Conservation (phyloP, 2,113 vertebrate genomes). For the Neolamprologus ventralis region DNA sequence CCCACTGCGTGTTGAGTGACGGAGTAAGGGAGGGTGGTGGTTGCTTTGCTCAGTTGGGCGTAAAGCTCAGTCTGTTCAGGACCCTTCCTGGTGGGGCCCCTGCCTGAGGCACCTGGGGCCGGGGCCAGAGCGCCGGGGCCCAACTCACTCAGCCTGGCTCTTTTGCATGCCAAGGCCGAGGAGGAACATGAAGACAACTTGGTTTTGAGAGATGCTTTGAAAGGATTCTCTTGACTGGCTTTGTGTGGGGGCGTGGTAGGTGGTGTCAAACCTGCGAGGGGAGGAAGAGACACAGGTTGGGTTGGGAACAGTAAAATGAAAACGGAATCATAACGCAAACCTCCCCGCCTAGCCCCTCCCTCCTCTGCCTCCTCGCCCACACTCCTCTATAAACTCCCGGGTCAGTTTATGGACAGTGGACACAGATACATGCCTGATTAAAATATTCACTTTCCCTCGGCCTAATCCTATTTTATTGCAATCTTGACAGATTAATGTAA, state of each 20-base stretch:
- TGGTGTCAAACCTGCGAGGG: slow-evolving; percentile 91
- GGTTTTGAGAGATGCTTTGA: slow-evolving; percentile 92
- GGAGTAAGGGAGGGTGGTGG: slow-evolving; percentile 74
- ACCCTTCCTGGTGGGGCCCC: slow-evolving; percentile 76
- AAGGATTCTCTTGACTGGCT: slow-evolving; percentile 98
- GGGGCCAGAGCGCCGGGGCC: slow-evolving; percentile 72
- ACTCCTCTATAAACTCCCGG: slow-evolving; percentile 40
- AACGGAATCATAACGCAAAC: slow-evolving; percentile 49
- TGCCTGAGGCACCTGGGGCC: slow-evolving; percentile 65
- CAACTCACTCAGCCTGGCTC: slow-evolving; percentile 83
- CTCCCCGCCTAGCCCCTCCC: slow-evolving; percentile 1
- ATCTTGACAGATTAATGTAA: slow-evolving; percentile 75
- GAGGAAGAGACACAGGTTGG: slow-evolving; percentile 28
- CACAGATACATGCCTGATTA: slow-evolving; percentile 66
- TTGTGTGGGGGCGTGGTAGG: slow-evolving; percentile 99
- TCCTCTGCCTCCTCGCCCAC: not conserved
- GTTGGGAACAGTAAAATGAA: slow-evolving; percentile 17
- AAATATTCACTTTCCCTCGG: slow-evolving; percentile 70
- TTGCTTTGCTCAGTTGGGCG: slow-evolving; percentile 89
- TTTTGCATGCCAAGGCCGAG: slow-evolving; percentile 83
- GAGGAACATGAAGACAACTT: slow-evolving; percentile 95
- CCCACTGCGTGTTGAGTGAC: slow-evolving; percentile 47
- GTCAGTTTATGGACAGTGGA: slow-evolving; percentile 62
- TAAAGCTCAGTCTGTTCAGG: slow-evolving; percentile 93
- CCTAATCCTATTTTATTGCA: slow-evolving; percentile 71